Conservation (phyloP, 2,797 vertebrate species). For the Mus caroli region DNA sequence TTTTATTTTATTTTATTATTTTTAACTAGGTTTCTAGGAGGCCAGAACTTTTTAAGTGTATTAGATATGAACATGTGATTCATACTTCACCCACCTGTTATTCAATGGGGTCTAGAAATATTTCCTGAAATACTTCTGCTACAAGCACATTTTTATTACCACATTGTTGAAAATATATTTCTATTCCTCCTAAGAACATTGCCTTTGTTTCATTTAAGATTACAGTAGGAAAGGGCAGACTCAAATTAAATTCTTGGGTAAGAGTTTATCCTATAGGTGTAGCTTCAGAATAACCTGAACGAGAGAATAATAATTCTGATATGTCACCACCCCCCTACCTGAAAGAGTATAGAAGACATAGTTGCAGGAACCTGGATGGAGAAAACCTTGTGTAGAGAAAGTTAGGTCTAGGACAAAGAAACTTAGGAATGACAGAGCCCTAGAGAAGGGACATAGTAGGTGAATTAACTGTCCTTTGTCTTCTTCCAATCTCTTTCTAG, state of each 20-base stretch:
- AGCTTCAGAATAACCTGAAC: background rate
- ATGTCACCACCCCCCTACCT: background rate
- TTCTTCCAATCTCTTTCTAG: background rate
- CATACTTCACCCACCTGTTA: background rate
- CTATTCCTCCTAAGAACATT: background rate
- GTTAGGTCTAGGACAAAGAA: background rate
- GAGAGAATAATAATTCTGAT: background rate
- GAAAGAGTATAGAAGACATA: background rate
- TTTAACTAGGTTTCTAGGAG: background rate
- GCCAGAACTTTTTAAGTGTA: background rate
- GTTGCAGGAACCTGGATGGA: background rate
- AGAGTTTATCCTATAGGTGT: background rate
- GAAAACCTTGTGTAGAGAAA: background rate
- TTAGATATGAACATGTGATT: background rate
- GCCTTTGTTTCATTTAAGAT: background rate
- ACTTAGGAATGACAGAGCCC: background rate
- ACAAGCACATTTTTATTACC: background rate
- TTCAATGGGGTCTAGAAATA: background rate
- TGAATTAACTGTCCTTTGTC: background rate
- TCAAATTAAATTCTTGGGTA: constrained; percentile 13
- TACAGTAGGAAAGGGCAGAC: background rate
- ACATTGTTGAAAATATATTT: background rate
- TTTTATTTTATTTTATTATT: background rate
- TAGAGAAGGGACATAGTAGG: background rate
- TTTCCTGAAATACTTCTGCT: background rate